phyloP scores from a whole-genome alignment of 2,888 invertebrate genomes.

The Chesias legatella region DNA sequence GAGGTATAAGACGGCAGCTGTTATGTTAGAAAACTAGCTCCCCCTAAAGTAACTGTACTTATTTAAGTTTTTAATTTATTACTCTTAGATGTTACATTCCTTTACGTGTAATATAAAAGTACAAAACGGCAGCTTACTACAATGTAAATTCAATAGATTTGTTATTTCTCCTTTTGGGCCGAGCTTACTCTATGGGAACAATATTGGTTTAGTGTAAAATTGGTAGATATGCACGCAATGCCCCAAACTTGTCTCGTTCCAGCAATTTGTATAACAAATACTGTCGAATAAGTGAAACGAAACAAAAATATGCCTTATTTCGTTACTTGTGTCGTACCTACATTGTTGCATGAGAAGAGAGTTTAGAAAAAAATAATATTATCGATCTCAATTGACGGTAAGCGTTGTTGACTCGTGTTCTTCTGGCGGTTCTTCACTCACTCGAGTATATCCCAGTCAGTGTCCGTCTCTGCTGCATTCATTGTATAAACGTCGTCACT shows the following conservation, averaged over 20 bases:
- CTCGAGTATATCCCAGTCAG: conserved; percentile 28
- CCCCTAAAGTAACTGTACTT: conserved; percentile 35
- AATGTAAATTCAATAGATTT: conserved; percentile 42
- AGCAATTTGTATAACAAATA: conserved; percentile 31
- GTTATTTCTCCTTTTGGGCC: conserved; percentile 54
- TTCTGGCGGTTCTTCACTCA: conserved; percentile 39
- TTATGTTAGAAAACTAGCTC: conserved; percentile 51
- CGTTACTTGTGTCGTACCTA: conserved; percentile 75
- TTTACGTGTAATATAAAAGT: conserved; percentile 40
- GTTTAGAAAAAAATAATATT: conserved; percentile 68
- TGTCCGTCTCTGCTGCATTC: conserved; percentile 44
- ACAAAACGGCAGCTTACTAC: conserved; percentile 70
- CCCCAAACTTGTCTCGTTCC: conserved; percentile 44
- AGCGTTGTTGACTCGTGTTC: conserved; percentile 61
- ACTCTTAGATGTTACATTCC: conserved; percentile 45
- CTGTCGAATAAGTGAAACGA: conserved; percentile 48
- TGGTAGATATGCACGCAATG: conserved; percentile 56
- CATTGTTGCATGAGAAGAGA: conserved; percentile 66
- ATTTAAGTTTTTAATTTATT: conserved; percentile 44
- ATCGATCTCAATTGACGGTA: conserved; percentile 76
- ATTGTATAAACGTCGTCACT: conserved; percentile 13
- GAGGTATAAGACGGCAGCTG: conserved; percentile 65
- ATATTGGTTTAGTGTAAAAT: conserved; percentile 61
- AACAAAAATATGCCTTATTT: conserved; percentile 73
- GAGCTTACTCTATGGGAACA: conserved; percentile 77